Percentiles rank a stretch among this genome's conserved stretches.
Evolutionary conservation across 2,113 vertebrate species (phyloP).

Genomic region (Gavialis gangeticus): DNA sequence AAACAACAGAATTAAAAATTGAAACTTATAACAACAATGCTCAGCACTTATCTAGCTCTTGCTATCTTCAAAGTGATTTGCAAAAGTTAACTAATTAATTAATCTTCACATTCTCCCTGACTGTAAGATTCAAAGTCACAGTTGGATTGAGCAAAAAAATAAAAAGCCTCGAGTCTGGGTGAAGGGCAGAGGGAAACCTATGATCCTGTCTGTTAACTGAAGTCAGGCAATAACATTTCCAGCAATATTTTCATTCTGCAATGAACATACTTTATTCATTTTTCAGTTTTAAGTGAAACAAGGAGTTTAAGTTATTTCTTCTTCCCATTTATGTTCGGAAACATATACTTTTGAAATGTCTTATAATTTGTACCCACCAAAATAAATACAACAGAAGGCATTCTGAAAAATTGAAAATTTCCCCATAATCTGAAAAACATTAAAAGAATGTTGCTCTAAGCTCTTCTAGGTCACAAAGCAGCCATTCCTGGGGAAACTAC

Average conservation of each 20-base stretch:
- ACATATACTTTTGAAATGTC: slow-evolving; percentile 8
- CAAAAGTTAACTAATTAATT: slow-evolving; percentile 66
- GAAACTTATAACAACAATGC: background rate
- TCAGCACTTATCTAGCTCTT: slow-evolving; percentile 41
- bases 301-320: slow-evolving; percentile 38
- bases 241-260: background rate
- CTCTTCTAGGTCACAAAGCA: background rate
- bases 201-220: background rate
- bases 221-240: background rate
- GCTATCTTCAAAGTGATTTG: slow-evolving; percentile 59
- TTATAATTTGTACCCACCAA: slow-evolving; percentile 40
- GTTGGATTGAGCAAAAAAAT: slow-evolving; percentile 25
- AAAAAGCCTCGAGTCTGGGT: background rate
- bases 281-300: background rate
- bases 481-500: background rate
- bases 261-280: background rate
- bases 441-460: background rate
- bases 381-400: slow-evolving; percentile 12
- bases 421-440: background rate
- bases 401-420: background rate
- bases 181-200: slow-evolving; percentile 9
- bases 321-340: background rate
- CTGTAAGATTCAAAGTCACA: slow-evolving; percentile 23
- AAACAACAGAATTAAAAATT: slow-evolving; percentile 28
- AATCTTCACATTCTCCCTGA: slow-evolving; percentile 37